phyloP scores from a whole-genome alignment of 2,888 invertebrate species.

The Urechis unicinctus region DNA sequence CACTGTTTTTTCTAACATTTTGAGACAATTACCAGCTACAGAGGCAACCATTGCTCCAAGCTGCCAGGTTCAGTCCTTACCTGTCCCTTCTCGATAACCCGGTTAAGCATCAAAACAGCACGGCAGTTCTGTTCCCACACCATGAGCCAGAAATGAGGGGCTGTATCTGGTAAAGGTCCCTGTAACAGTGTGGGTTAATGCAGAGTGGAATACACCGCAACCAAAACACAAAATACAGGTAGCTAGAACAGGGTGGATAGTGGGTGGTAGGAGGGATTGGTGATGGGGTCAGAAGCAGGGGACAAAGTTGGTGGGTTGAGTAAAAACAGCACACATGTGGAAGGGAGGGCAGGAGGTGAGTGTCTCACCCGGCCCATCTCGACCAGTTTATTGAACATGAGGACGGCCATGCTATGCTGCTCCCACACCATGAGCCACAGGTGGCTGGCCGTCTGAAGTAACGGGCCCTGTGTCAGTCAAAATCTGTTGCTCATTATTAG shows the following conservation, averaged over 20 bases:
- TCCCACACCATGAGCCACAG: slow-evolving; percentile 99
- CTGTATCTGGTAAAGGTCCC: slow-evolving; percentile 81
- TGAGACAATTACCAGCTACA: too few species aligned
- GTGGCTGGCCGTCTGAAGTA: slow-evolving; percentile 77
- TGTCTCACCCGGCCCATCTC: slow-evolving; percentile 74
- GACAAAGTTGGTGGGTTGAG: too few species aligned
- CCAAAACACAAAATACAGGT: too few species aligned
- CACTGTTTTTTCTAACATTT: too few species aligned
- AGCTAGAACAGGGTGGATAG: not conserved
- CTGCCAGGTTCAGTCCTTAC: too few species aligned
- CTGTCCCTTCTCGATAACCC: slow-evolving; percentile 85
- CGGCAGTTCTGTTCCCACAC: slow-evolving; percentile 89
- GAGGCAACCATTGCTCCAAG: too few species aligned
- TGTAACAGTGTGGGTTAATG: slow-evolving; percentile 53
- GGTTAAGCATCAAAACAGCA: slow-evolving; percentile 91
- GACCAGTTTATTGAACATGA: slow-evolving; percentile 90
- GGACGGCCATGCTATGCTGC: slow-evolving; percentile 77
- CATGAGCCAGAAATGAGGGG: slow-evolving; percentile 95
- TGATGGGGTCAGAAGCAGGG: too few species aligned
- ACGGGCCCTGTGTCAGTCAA: slow-evolving; percentile 68
- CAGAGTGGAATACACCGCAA: too few species aligned
- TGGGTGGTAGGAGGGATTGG: too few species aligned
- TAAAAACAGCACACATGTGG: too few species aligned
- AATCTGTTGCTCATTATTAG: too few species aligned
- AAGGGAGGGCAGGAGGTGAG: too few species aligned